Base-by-base conservation (phyloP, 2,888 invertebrate genomes). In the Penaeus monodon region DNA sequence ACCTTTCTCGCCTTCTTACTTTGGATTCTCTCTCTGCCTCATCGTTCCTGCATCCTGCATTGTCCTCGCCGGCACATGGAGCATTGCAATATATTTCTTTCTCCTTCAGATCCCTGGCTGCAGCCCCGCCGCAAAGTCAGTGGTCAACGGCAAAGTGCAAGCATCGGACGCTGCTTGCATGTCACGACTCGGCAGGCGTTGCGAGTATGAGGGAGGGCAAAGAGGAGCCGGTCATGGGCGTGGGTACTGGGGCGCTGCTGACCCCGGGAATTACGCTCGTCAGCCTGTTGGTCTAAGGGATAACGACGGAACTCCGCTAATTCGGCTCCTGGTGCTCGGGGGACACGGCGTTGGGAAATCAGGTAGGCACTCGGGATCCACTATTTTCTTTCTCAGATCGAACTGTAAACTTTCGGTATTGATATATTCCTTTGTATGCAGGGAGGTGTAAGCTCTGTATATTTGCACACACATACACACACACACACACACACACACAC, bases 321-420 rank as follows among this genome's bases (percentile, higher is more conserved):
- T 85, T 24, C 79, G 85, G 29, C 73, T 85, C 27, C 74, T 85
- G n/a, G 85, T 85, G 70, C 65, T 85, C 10, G 85, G 85, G 20
- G 85, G 85, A 0, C 85, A 80, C 44, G 85, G 80, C 63, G 85
- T 85, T n/a, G 85, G 85, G n/a, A 85, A 85, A 33, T 85, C 85
- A 85, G 85, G 85, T 73, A n/a, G 77, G 27, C 33, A 14, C 22
- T 1, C 17, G 27, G 49, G 20, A 1, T 20, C 12, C 27, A 29
- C 12, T 57, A 1, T 33, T 57, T 20, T 65, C 24, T 49, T 77
- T 49, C 24, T 29, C 44, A 8, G 57, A 38, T 17, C 24, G 49
- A 17, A 65, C 65, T 29, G 38, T 65, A 6, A 20, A 38, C 1
- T 38, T 24, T 7, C 20, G 17, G 33, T 38, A 20, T 33, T 17